Evolutionary conservation across 2,888 invertebrate genomes (phyloP).

Genomic region (Tupiocoris notatus): DNA sequence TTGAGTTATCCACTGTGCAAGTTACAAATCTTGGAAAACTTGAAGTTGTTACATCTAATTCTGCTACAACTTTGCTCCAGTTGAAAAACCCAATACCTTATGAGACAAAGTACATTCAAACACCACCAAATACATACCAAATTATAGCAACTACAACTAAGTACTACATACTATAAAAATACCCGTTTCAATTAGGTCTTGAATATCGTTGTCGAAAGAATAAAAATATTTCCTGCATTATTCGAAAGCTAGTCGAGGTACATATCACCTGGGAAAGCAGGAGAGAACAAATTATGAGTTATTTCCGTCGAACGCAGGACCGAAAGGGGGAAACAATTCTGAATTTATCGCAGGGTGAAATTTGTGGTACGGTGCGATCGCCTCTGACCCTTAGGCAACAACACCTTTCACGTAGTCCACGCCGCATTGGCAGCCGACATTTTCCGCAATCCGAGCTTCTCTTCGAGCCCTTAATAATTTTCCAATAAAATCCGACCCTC

Average conservation of each 20-base stretch:
- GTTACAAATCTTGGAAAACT: too few species aligned
- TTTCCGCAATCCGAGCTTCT: not conserved
- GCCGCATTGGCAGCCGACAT: not conserved
- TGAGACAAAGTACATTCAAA: too few species aligned
- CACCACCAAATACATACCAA: too few species aligned
- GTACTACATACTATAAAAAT: too few species aligned
- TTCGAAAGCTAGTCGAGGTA: not conserved
- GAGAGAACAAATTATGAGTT: not conserved
- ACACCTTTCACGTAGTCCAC: not conserved
- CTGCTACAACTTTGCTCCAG: too few species aligned
- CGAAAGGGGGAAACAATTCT: not conserved
- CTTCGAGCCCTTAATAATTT: not conserved
- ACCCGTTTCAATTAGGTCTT: too few species aligned
- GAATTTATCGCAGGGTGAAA: not conserved
- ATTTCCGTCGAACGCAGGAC: not conserved
- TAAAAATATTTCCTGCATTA: not conserved
- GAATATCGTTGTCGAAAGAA: too few species aligned
- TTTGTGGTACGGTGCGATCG: not conserved
- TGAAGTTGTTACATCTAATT: too few species aligned
- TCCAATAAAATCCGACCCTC: not conserved
- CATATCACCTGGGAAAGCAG: not conserved
- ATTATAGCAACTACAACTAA: too few species aligned
- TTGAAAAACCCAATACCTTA: too few species aligned
- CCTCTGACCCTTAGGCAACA: not conserved
- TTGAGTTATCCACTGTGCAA: too few species aligned